phyloP scores from a whole-genome alignment of 1,140 invertebrate species.

The Dysdera silvatica region DNA sequence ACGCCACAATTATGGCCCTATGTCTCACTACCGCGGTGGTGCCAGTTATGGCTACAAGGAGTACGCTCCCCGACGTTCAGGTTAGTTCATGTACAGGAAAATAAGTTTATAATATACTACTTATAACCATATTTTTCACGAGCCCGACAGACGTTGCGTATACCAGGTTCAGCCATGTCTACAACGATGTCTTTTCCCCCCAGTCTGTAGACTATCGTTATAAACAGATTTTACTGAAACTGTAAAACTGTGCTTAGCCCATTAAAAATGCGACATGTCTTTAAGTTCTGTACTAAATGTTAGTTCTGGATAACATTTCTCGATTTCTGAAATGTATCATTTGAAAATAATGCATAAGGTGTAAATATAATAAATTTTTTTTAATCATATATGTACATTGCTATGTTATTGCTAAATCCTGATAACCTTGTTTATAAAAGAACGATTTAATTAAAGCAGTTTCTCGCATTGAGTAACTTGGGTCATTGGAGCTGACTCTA shows the following conservation, averaged over 20 bases:
- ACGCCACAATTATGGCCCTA: conserved; percentile 8
- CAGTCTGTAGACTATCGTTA: not conserved
- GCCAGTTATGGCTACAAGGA: not conserved
- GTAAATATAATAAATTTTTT: too few species aligned
- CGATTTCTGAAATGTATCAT: too few species aligned
- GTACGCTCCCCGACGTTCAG: conserved; percentile 4
- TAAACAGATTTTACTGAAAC: not conserved
- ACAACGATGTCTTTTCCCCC: not conserved
- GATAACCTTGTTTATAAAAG: too few species aligned
- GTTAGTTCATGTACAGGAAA: not conserved
- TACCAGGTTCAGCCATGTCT: not conserved
- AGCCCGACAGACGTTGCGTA: not conserved
- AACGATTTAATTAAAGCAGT: too few species aligned
- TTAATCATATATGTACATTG: too few species aligned
- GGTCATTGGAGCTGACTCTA: too few species aligned
- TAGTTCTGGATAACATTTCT: too few species aligned
- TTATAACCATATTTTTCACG: not conserved
- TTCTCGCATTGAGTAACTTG: too few species aligned
- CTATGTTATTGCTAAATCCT: too few species aligned
- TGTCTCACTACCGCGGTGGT: conserved; percentile 12
- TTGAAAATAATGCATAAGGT: too few species aligned
- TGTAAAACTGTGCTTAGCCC: not conserved
- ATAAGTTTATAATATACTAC: not conserved
- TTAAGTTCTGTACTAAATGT: too few species aligned
- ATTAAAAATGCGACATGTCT: too few species aligned